Base-by-base conservation (phyloP, 2,888 invertebrate species). In the Drosophila melanosoma region DNA sequence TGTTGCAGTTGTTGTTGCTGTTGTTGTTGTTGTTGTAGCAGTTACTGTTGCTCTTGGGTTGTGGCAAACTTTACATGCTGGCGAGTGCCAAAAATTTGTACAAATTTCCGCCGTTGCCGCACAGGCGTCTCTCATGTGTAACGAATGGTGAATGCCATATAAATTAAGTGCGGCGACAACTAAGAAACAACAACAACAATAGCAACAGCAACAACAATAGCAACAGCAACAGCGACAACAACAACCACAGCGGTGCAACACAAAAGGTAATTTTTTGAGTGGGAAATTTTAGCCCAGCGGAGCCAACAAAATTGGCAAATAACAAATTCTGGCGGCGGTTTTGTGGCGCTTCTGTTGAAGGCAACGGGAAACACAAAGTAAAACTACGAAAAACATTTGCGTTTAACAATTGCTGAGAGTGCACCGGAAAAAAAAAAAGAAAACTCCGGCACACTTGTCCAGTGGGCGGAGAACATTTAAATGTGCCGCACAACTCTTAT, bases 71-170 rank as follows among this genome's bases (percentile, higher is more conserved):
- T 75, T 58, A 71, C 71, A 61, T 65, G 68, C 77, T 64, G 56
- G 76, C 76, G 79, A 74, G 76, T 83, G 87, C 84, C 87, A 89
- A 89, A 84, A 89, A 87, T 89, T 72, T 87, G 76, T 83, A 89
- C 72, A 89, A 87, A 76, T 86, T 73, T 66, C 74, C 70, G 69
- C 69, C 69, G 56, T 40, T 71, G 74, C 65, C 51, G 60, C 57
- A 63, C 51, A 7, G 35, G 52, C 38, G 58, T 68, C 70, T 60
- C 60, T 38, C 69, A 68, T 64, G 71, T 84, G 88, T 63, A 85
- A 69, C 83, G 85, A 70, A 76, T 65, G 45, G 70, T 89, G 70
- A 83, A 88, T 88, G 84, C 87, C 87, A 76, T 74, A 79, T 76
- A 89, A 84, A 84, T 84, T 89, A 84, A 84, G 82, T 89, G 81